These are phyloP conservation scores for Troides aeacus DNA, from an alignment of 2,888 invertebrate genomes.

Conservation along the genomic window DNA sequence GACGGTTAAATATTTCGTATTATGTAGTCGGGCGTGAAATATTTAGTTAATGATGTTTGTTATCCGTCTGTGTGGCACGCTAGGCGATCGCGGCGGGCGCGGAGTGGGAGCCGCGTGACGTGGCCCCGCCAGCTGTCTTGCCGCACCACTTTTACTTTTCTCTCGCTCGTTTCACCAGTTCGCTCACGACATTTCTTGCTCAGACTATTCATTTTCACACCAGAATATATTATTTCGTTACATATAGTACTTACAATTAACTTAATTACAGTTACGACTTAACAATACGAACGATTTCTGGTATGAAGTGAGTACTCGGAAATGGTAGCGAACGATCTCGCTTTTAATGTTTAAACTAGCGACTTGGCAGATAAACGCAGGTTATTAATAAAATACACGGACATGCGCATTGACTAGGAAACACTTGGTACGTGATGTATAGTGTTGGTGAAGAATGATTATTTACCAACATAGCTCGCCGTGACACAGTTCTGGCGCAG, in stretches of 20 bases:
- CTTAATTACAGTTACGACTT: too few relatives aligned
- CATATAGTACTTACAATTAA: neutral
- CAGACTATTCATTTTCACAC: conserved; percentile 18
- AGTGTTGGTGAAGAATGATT: conserved; percentile 45
- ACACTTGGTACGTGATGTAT: conserved; percentile 49
- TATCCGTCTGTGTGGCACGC: conserved; percentile 33
- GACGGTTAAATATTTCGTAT: conserved; percentile 44
- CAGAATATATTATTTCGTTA: neutral
- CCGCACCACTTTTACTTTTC: conserved; percentile 74
- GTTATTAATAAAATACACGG: conserved; percentile 29
- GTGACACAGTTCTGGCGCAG: conserved; percentile 60
- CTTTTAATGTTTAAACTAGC: conserved; percentile 10
- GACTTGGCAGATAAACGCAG: conserved; percentile 24
- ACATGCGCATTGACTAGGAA: conserved; percentile 41
- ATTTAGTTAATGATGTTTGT: conserved; percentile 41
- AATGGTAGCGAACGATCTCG: neutral
- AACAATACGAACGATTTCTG: neutral
- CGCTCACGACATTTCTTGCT: conserved; percentile 21
- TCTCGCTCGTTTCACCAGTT: conserved; percentile 47
- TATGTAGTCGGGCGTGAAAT: conserved; percentile 32
- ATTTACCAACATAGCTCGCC: conserved; percentile 73
- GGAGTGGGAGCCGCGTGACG: conserved; percentile 23
- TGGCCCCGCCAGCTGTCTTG: conserved; percentile 49
- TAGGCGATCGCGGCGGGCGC: conserved; percentile 4
- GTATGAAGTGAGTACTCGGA: neutral